Percentiles rank a stretch among this genome's conserved stretches.
These are phyloP conservation scores for Thaleichthys pacificus DNA, from an alignment of 2,797 vertebrate genomes.

Conservation along the genomic window DNA sequence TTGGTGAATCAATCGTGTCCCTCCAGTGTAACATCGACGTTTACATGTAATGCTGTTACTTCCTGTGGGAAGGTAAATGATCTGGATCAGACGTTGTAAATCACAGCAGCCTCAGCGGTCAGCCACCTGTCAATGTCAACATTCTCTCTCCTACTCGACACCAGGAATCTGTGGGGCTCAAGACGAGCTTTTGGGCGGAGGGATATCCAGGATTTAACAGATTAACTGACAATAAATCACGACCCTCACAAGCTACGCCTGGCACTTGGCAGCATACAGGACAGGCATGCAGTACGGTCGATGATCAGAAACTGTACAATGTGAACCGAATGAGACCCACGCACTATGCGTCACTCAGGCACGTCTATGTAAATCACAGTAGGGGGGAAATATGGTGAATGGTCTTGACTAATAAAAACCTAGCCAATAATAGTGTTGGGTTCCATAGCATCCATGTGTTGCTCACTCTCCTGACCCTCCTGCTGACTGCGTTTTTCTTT, in stretches of 20 bases:
- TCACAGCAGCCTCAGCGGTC: not conserved
- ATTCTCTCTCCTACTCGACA: conserved; percentile 27
- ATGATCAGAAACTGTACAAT: not conserved
- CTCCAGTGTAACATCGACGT: too few relatives aligned
- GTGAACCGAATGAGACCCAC: not conserved
- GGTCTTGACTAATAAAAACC: not conserved
- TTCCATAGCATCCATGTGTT: conserved; percentile 21
- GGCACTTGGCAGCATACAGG: too few relatives aligned
- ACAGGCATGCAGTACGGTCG: not conserved
- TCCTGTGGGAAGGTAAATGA: not conserved
- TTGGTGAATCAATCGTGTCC: too few relatives aligned
- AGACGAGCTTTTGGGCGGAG: not conserved
- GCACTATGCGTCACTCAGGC: not conserved
- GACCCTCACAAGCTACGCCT: conserved; percentile 5
- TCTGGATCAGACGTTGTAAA: not conserved
- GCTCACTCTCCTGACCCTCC: conserved; percentile 43
- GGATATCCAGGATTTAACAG: conserved; percentile 27
- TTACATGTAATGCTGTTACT: not conserved
- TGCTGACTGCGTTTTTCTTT: conserved; percentile 36
- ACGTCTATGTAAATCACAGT: not conserved
- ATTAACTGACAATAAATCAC: conserved; percentile 33
- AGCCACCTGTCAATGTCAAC: conserved; percentile 2
- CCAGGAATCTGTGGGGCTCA: conserved; percentile 12
- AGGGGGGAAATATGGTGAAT: not conserved
- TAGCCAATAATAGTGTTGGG: conserved; percentile 1